Percentiles rank a stretch among this genome's conserved stretches.
These are phyloP conservation scores for Nannoperca obscura DNA, from an alignment of 2,797 vertebrate species.

Conservation along the genomic window DNA sequence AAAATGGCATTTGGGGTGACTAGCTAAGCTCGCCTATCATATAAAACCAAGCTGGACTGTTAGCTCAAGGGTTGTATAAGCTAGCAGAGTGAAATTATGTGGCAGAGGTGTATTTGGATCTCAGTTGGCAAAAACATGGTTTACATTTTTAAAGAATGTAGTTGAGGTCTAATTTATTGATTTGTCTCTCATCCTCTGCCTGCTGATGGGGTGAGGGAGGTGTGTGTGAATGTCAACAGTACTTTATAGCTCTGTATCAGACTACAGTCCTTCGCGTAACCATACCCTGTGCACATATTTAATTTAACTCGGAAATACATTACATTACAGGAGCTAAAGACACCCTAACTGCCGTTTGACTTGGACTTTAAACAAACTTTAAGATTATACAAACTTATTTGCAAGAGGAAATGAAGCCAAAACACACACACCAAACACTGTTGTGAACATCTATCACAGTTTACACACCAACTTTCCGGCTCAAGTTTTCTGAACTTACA, in stretches of 20 bases:
- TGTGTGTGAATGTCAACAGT: background rate
- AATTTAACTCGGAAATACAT: background rate
- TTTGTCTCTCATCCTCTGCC: background rate
- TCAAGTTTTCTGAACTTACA: background rate
- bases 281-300: background rate
- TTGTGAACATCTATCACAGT: background rate
- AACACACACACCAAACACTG: background rate
- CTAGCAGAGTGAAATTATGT: too few species aligned
- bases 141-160: background rate
- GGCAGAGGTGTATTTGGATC: background rate
- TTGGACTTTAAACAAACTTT: background rate
- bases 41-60: background rate
- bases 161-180: background rate
- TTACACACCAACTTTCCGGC: background rate
- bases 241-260: background rate
- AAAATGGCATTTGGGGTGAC: background rate
- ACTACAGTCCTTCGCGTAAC: background rate
- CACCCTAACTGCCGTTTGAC: background rate
- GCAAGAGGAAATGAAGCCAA: background rate
- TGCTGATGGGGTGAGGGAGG: background rate
- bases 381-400: background rate
- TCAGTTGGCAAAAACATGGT: background rate
- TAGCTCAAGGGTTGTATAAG: too few species aligned
- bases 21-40: background rate
- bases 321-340: background rate